These are phyloP conservation scores for Philhelius pedissequus DNA, from an alignment of 2,888 invertebrate species.

Conservation along the genomic window DNA sequence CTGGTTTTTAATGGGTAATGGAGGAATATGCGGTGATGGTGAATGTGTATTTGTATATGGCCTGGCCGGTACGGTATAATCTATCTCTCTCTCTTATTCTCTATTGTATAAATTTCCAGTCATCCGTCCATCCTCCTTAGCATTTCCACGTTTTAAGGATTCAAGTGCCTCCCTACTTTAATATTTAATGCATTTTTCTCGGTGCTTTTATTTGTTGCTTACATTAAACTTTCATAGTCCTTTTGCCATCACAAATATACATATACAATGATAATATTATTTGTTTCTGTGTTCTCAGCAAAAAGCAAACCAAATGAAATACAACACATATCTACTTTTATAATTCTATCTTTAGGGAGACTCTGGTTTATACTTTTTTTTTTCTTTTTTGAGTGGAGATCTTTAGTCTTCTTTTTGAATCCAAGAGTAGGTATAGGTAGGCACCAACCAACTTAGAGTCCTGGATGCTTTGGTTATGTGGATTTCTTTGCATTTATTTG, in stretches of 20 bases:
- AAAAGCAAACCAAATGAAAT: background rate
- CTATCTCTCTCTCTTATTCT: background rate
- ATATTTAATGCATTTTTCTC: slow-evolving; percentile 63
- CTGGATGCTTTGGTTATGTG: slow-evolving; percentile 6
- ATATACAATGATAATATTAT: background rate
- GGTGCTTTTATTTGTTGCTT: slow-evolving; percentile 50
- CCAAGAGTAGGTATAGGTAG: background rate
- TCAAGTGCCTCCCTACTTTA: slow-evolving; percentile 62
- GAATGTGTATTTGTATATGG: background rate
- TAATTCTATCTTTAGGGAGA: slow-evolving; percentile 26
- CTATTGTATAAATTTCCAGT: slow-evolving; percentile 7
- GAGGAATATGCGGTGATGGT: too few species aligned
- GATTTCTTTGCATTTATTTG: slow-evolving; percentile 26
- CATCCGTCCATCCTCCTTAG: background rate
- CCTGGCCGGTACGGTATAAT: background rate
- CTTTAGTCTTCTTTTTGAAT: background rate
- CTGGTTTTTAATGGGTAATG: background rate
- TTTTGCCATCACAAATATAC: background rate
- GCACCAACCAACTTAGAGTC: slow-evolving; percentile 24
- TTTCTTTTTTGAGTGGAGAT: background rate
- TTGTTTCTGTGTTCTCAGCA: background rate
- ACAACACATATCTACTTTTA: slow-evolving; percentile 7
- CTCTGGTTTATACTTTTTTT: slow-evolving; percentile 18
- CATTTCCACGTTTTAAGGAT: slow-evolving; percentile 34
- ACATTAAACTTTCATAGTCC: slow-evolving; percentile 54